Percentiles rank a stretch among this genome's conserved stretches.
Conservation (phyloP, 2,888 invertebrate genomes). For the Rhogogaster chlorosoma region DNA sequence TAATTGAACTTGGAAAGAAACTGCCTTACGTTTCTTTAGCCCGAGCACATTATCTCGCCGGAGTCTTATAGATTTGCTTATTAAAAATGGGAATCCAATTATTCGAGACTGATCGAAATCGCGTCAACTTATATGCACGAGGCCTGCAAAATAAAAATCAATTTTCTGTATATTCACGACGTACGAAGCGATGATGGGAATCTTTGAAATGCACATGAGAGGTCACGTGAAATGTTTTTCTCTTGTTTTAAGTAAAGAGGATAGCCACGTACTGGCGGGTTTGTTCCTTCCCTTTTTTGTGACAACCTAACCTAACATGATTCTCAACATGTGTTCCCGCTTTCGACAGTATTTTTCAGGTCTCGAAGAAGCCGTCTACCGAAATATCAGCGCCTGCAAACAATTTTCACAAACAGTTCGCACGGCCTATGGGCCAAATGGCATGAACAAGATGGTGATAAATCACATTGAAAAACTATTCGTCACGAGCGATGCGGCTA, state of each 20-base stretch:
- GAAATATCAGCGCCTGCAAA: slow-evolving; percentile 97
- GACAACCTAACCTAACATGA: background rate
- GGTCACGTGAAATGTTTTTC: background rate
- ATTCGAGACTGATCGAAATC: background rate
- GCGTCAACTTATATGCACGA: background rate
- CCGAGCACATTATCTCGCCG: too few species aligned
- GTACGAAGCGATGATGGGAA: background rate
- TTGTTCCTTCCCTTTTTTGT: background rate
- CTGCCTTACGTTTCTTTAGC: background rate
- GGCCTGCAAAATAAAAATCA: background rate
- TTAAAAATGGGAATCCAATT: too few species aligned
- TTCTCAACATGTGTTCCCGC: slow-evolving; percentile 43
- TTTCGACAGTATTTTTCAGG: slow-evolving; percentile 88
- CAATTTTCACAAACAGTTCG: slow-evolving; percentile 96
- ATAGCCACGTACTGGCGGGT: background rate
- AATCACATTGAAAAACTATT: slow-evolving; percentile 99
- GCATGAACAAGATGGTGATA: slow-evolving; percentile 99
- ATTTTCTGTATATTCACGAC: background rate
- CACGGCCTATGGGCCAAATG: slow-evolving; percentile 98
- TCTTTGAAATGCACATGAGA: slow-evolving; percentile 58
- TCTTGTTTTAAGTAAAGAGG: background rate
- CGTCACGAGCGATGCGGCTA: slow-evolving; percentile 99
- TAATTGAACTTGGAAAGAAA: background rate
- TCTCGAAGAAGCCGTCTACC: slow-evolving; percentile 97
- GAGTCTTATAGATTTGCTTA: too few species aligned